Conservation (phyloP, 2,888 invertebrate genomes). For the Synanthedon formicaeformis region DNA sequence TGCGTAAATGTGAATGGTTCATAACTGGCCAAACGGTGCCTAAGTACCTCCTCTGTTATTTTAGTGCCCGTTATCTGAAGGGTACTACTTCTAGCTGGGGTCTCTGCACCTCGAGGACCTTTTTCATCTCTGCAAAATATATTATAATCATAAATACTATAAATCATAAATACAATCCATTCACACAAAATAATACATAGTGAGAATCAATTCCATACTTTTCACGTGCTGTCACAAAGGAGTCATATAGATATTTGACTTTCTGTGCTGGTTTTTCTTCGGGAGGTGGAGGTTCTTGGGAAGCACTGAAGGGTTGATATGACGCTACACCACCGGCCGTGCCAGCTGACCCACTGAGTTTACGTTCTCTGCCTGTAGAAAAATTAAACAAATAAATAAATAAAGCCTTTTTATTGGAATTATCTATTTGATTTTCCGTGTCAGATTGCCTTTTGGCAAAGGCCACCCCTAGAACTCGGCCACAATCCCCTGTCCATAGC, state of each 20-base stretch:
- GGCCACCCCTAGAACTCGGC: no score
- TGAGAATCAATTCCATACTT: constrained; percentile 33
- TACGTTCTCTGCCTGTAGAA: constrained; percentile 77
- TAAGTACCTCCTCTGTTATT: constrained; percentile 55
- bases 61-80: constrained; percentile 43
- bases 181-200: no score
- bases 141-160: no score
- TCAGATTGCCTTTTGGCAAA: no score
- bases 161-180: no score
- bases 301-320: constrained; percentile 92
- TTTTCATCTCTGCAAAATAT: constrained; percentile 40
- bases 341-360: constrained; percentile 74
- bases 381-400: no score
- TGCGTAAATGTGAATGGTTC: constrained; percentile 55
- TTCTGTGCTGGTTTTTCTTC: constrained; percentile 76
- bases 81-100: constrained; percentile 32
- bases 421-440: no score
- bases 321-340: constrained; percentile 79
- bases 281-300: constrained; percentile 80
- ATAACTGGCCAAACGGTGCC: constrained; percentile 44
- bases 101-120: constrained; percentile 27
- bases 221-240: constrained; percentile 62
- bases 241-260: constrained; percentile 72
- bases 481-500: no score
- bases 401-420: no score